These are phyloP conservation scores for Brotula barbata DNA, from an alignment of 2,797 vertebrate species.

Conservation along the genomic window DNA sequence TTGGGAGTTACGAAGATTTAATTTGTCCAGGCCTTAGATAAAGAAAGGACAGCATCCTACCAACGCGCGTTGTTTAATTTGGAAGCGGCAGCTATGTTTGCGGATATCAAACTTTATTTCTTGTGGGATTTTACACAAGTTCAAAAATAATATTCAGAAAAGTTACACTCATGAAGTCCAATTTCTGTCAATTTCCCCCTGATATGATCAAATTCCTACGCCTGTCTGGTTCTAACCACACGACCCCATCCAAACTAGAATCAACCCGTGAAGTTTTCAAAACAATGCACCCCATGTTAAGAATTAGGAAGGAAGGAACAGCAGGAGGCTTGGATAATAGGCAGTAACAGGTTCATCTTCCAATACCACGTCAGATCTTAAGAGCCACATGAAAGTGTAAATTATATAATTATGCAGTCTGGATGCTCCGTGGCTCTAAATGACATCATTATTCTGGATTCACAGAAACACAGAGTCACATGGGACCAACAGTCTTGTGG, in stretches of 20 bases:
- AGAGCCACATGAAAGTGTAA: constrained; percentile 66
- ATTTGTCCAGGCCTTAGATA: too few relatives aligned
- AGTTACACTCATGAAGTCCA: not conserved
- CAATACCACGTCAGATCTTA: constrained; percentile 65
- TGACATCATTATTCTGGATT: constrained; percentile 57
- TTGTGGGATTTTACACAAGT: too few relatives aligned
- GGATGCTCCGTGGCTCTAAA: constrained; percentile 48
- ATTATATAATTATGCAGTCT: constrained; percentile 59
- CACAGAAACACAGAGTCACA: constrained; percentile 46
- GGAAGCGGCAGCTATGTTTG: too few relatives aligned
- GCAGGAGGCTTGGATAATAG: constrained; percentile 46
- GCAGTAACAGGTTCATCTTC: constrained; percentile 63
- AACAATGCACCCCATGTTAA: constrained; percentile 38
- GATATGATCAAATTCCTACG: not conserved
- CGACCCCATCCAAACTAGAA: too few relatives aligned
- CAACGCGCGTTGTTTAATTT: too few relatives aligned
- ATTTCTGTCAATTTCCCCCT: too few relatives aligned
- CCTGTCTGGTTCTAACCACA: too few relatives aligned
- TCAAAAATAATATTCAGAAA: not conserved
- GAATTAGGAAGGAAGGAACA: constrained; percentile 56
- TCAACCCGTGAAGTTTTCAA: not conserved
- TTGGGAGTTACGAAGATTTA: too few relatives aligned
- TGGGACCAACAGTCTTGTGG: constrained; percentile 37
- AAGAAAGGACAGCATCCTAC: too few relatives aligned
- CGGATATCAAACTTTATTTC: too few relatives aligned